These are phyloP conservation scores for Gopherus flavomarginatus DNA, from an alignment of 2,113 vertebrate genomes.

Conservation along the genomic window DNA sequence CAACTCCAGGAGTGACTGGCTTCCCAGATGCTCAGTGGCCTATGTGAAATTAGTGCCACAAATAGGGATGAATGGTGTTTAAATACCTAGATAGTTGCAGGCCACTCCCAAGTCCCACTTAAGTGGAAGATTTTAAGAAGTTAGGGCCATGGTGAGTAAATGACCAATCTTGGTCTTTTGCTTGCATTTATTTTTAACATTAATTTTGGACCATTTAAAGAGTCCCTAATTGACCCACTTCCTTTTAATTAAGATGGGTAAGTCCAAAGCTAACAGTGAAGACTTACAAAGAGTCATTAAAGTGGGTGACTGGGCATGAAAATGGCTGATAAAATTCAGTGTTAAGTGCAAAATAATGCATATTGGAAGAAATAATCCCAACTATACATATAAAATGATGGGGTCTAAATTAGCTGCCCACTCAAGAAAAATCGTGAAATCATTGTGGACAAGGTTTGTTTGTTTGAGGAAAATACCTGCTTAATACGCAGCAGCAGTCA, in stretches of 20 bases:
- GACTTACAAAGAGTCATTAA: not conserved
- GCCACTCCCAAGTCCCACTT: not conserved
- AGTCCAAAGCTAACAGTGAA: not conserved
- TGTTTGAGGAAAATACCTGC: too few relatives aligned
- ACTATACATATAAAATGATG: not conserved
- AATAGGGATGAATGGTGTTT: not conserved
- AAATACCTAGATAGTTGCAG: not conserved
- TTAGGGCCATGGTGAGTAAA: not conserved
- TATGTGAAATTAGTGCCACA: not conserved
- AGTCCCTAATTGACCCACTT: not conserved
- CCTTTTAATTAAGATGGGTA: not conserved
- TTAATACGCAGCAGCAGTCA: too few relatives aligned
- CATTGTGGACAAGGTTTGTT: too few relatives aligned
- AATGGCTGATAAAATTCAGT: too few relatives aligned
- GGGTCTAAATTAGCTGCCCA: not conserved
- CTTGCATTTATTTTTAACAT: not conserved
- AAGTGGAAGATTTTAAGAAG: not conserved
- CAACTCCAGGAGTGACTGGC: not conserved
- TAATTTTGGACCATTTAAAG: not conserved
- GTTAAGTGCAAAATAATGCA: not conserved
- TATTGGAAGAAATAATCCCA: not conserved
- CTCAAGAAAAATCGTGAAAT: too few relatives aligned
- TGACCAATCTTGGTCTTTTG: not conserved
- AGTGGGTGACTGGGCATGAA: too few relatives aligned
- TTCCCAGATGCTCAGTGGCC: not conserved